These are phyloP conservation scores for Gymnothorax reevesii DNA, from an alignment of 2,797 vertebrate genomes.

Conservation along the genomic window DNA sequence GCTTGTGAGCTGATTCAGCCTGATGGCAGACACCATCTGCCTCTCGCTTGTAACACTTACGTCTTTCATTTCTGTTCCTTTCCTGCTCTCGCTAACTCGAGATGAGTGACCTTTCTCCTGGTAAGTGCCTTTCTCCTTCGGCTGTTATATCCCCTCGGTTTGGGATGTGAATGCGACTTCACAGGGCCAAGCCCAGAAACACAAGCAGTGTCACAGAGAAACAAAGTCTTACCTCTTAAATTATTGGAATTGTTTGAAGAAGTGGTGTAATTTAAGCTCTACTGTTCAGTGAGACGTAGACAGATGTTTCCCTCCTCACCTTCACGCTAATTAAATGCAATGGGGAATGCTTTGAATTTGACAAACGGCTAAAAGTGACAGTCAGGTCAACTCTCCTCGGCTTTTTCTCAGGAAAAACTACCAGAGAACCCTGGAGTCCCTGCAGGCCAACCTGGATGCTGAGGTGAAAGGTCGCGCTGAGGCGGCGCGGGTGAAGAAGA, in stretches of 20 bases:
- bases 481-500: conserved; percentile 76
- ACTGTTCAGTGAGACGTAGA: neutral
- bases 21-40: neutral
- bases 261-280: neutral
- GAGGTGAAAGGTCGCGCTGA: conserved; percentile 75
- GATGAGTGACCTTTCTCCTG: conserved; percentile 10
- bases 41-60: neutral
- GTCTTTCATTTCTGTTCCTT: conserved; percentile 13
- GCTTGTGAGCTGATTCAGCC: neutral
- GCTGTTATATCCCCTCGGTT: neutral
- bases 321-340: neutral
- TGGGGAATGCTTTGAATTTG: neutral
- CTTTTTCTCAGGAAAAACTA: conserved; percentile 70
- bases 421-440: conserved; percentile 75
- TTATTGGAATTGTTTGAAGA: neutral
- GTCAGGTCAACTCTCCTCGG: neutral
- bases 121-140: conserved; percentile 31
- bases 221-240: neutral
- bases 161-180: neutral
- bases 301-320: neutral
- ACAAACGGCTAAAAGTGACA: neutral
- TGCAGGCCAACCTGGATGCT: conserved; percentile 77
- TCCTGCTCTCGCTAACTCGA: conserved; percentile 16
- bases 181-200: neutral
- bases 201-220: neutral